Evolutionary conservation across 2,113 vertebrate species (phyloP).

Genomic region (Anas platyrhynchos): DNA sequence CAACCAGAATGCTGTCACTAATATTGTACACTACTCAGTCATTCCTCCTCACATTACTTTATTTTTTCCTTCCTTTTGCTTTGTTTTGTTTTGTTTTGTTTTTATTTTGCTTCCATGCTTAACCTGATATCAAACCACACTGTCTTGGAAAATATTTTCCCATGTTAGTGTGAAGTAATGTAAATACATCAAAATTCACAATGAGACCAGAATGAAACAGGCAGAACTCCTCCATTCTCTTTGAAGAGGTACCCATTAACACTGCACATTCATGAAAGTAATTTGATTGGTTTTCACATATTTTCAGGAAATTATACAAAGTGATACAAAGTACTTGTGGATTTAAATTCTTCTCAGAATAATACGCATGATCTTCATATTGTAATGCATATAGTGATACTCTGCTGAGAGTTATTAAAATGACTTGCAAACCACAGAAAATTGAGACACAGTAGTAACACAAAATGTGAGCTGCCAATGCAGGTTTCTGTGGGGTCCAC

Average conservation of each 20-base stretch:
- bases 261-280: background rate
- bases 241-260: background rate
- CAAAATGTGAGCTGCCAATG: constrained; percentile 5
- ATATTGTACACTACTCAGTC: background rate
- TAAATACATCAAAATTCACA: background rate
- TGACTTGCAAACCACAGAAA: background rate
- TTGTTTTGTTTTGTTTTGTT: background rate
- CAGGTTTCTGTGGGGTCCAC: constrained; percentile 68
- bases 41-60: background rate
- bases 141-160: background rate
- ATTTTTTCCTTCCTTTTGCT: background rate
- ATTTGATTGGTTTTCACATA: background rate
- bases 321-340: background rate
- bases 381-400: background rate
- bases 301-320: background rate
- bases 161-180: background rate
- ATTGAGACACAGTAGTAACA: background rate
- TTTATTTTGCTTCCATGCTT: background rate
- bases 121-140: background rate
- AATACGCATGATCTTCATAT: background rate
- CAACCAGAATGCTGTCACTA: background rate
- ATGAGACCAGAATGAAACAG: background rate
- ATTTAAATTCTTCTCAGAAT: background rate
- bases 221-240: background rate
- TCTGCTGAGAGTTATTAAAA: constrained; percentile 35